Evolutionary conservation across 2,888 invertebrate genomes (phyloP), one percentile per base, ranked within the genome.

Genomic region (Candidula unifasciata): DNA sequence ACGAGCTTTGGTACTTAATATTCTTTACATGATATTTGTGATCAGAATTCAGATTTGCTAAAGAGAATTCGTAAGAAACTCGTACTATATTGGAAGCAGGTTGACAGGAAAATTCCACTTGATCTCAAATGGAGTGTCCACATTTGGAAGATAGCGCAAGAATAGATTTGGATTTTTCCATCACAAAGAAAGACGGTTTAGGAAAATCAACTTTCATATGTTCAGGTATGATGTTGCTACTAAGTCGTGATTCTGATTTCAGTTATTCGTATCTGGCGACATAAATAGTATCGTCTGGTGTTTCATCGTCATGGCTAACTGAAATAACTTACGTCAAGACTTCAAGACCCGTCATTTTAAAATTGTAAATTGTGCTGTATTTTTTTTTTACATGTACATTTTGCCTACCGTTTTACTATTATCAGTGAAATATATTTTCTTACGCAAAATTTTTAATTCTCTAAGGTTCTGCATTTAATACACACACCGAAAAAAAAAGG

Each of bases 61-160:
- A 52, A 16, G 54, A 30, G n/a, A 54, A 30, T 54, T 73, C 24
- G 21, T 21, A 16, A 44, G 52, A 18, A 54, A 18, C 74, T 16
- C 44, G 44, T 44, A 44, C 44, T 10, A n/a, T 10, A 44, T 44
- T 44, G 8, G 44, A 44, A 44, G 6, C 44, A 44, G 44, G 44
- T 52, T 30, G 60, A 64, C 35, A 78, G 64, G n/a, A 78, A 64
- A 60, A 64, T n/a, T 73, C 18, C 73, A 30, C 57, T 57, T 27
- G 0, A 30, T 33, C 33, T 54, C 82, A 60, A 81, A 93, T 93
- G 93, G 93, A 93, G 91, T 93, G 93, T 89, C 92, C 93, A 74
- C 93, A 93, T 90, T 89, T 93, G 87, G 91, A 90, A 86, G 92
- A 92, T 89, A 91, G 90, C 88, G 92, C 91, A 86, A 90, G 90